Percentiles rank a stretch among this genome's conserved stretches.
Conservation (phyloP, 2,113 vertebrate genomes). For the Boleophthalmus pectinirostris region DNA sequence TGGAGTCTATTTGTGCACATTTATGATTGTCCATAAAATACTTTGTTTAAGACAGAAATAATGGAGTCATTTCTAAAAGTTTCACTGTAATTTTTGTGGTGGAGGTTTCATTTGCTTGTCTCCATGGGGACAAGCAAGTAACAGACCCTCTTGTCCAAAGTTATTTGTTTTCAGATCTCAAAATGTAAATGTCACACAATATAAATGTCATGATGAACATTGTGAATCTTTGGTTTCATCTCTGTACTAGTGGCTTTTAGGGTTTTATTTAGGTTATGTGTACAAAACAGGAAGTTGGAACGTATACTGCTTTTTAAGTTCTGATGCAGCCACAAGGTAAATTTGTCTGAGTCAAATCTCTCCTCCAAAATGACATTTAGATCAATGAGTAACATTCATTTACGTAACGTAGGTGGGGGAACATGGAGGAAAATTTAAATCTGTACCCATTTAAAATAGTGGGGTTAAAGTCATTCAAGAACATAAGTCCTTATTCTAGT, state of each 20-base stretch:
- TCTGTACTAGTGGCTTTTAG: background rate
- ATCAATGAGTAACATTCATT: background rate
- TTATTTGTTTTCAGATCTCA: no score
- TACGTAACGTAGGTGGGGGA: background rate
- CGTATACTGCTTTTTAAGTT: background rate
- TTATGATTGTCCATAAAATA: no score
- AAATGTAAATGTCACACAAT: background rate
- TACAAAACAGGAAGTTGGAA: constrained; percentile 10
- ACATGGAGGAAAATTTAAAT: background rate
- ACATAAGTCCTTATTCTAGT: background rate
- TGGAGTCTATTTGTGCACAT: no score
- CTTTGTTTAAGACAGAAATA: no score
- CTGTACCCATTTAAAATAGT: background rate
- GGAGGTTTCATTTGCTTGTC: no score
- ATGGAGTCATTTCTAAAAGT: no score
- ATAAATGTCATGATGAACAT: background rate
- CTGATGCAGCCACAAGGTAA: background rate
- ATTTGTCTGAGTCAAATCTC: background rate
- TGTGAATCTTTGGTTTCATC: background rate
- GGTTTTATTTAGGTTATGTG: background rate
- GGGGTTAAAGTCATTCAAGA: background rate
- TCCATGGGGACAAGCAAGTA: no score
- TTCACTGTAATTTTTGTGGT: no score
- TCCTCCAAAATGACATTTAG: constrained; percentile 4
- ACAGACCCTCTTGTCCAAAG: no score